Evolutionary conservation across 2,888 invertebrate species (phyloP).

Genomic region (Tipula helvola): DNA sequence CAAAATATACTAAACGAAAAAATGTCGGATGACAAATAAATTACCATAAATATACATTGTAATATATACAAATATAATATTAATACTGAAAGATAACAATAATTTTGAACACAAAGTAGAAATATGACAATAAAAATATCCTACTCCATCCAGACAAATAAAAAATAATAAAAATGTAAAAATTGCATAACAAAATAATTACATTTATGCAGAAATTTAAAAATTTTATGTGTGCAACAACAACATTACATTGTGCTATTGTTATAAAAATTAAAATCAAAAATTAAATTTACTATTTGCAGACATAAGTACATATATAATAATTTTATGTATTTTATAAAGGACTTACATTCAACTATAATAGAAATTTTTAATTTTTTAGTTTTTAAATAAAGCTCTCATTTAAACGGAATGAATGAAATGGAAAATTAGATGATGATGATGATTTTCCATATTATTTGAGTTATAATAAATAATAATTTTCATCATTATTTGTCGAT

Average conservation of each 20-base stretch:
- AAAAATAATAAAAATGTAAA: no score
- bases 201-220: no score
- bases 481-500: not conserved
- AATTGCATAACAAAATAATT: no score
- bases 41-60: no score
- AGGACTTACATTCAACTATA: not conserved
- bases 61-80: no score
- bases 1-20: no score
- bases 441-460: not conserved
- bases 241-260: not conserved
- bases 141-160: no score
- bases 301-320: not conserved
- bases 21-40: no score
- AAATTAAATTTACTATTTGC: not conserved
- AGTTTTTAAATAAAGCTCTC: not conserved
- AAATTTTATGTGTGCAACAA: not conserved
- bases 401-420: not conserved
- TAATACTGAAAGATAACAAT: no score
- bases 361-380: not conserved
- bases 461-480: not conserved
- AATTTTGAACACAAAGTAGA: no score
- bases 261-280: not conserved
- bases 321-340: not conserved
- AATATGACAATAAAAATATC: no score
- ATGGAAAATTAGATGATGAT: not conserved